These are phyloP conservation scores for Malacoctenus gilli DNA, from an alignment of 2,797 vertebrate species.

Conservation along the genomic window DNA sequence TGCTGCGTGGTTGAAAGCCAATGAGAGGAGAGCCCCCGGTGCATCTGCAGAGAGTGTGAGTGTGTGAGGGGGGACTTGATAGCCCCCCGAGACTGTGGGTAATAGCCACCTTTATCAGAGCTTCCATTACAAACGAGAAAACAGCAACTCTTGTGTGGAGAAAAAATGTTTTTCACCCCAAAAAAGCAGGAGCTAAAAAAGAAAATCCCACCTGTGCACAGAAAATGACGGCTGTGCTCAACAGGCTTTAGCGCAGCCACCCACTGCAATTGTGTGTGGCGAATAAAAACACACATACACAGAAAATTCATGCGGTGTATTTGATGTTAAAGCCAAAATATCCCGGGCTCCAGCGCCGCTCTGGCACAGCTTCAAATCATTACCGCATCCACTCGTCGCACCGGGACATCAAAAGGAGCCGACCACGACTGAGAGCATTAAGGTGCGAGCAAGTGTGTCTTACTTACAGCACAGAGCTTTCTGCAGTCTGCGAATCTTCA, in stretches of 20 bases:
- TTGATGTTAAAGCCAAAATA: constrained; percentile 49
- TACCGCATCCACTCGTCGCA: constrained; percentile 39
- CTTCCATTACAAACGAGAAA: constrained; percentile 39
- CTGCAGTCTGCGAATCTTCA: constrained; percentile 97
- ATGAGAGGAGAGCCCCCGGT: background rate
- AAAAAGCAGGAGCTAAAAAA: constrained; percentile 19
- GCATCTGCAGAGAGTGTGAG: constrained; percentile 35
- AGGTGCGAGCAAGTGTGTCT: constrained; percentile 33
- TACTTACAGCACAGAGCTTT: constrained; percentile 96
- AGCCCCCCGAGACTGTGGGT: constrained; percentile 36
- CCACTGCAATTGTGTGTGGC: constrained; percentile 38
- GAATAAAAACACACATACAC: constrained; percentile 14
- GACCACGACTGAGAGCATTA: constrained; percentile 29
- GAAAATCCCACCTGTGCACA: constrained; percentile 50
- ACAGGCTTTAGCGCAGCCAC: constrained; percentile 41
- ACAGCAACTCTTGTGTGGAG: constrained; percentile 13
- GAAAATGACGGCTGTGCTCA: constrained; percentile 40
- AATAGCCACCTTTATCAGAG: constrained; percentile 45
- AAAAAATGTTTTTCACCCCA: background rate
- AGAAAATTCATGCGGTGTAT: constrained; percentile 14
- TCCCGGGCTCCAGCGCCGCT: constrained; percentile 30
- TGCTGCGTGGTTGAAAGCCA: constrained; percentile 31
- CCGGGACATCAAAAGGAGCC: constrained; percentile 51
- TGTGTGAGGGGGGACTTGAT: constrained; percentile 14
- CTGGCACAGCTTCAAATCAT: constrained; percentile 59